Base-by-base conservation (phyloP, 2,888 invertebrate genomes). In the Diplazon laetatorius region DNA sequence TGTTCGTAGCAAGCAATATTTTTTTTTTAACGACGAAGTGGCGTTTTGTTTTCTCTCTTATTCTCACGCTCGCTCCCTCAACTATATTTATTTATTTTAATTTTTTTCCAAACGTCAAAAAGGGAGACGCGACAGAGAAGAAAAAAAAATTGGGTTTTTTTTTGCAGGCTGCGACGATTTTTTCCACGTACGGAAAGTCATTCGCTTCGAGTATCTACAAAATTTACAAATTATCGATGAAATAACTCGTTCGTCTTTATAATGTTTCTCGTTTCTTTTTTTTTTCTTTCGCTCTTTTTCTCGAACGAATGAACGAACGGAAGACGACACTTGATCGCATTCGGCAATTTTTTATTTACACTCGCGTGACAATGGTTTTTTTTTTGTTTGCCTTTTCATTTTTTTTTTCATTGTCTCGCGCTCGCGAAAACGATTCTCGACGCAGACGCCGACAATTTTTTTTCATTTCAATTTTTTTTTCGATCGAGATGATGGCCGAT, bases 141-240 rank as follows among this genome's bases (percentile, higher is more conserved):
- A 30, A 30, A 30, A 66, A 35, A 52, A 71, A 66, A n/a, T 39
- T n/a, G n/a, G n/a, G n/a, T n/a, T n/a, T n/a, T n/a, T 37, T 66
- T 30, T 30, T 66, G 74, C 74, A 60, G 57, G 66, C 42, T 44
- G 62, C 68, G 74, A 74, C 52, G 66, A 62, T 59, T 76, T 30
- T 30, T 22, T 55, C 55, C 62, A 66, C 70, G 70, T 74, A 60
- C 69, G 73, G 69, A 77, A 73, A 65, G 69, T 77, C 73, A 73
- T 78, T 65, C 44, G 48, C 57, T 55, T 55, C 55, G 71, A 66
- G 75, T 78, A 78, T 78, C 78, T 75, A 75, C 78, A 75, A 75
- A 78, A 76, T 75, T 46, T 75, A 78, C 78, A 75, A 74, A 78
- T 74, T 84, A 79, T 81, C 82, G 76, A 80, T 69, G 73, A 81